Evolutionary conservation across 2,113 vertebrate species (phyloP), one percentile per base, ranked within the genome.

Genomic region (Podarcis cretensis): DNA sequence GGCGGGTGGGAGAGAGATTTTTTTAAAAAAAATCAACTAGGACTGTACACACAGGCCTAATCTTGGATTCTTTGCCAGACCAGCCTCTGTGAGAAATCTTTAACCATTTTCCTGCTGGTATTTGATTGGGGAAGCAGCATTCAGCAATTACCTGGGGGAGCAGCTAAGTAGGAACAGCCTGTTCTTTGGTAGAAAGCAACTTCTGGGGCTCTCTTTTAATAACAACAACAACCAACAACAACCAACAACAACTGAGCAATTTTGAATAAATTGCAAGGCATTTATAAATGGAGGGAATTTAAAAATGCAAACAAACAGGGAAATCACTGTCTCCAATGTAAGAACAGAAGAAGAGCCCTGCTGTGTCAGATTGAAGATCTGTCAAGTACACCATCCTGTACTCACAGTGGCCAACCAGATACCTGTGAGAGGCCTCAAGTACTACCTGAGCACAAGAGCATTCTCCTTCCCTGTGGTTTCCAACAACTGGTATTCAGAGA

Each of bases 1-100:
- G 84, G 63, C 2, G 77, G 6, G 43, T 6, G 43, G 43, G 43
- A 6, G 40, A 43, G 40, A 43, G 43, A 43, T 7, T 48, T 48
- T 48, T 37, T 37, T 37, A 37, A 10, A 63, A 63, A 20, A 75
- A 65, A 27, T 14, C 3, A 73, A 88, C 4, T 48, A 25, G 23
- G 21, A 6, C 18, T 76, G 43, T 59, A 37, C 69, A 69, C 43
- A 57, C 74, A 54, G 23, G 21, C n/a, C 63, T 83, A 6, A 69
- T 80, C 80, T 68, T 20, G 68, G 35, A 18, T 91, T 93, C 66
- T 84, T 69, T 80, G 66, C 66, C 43, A 73, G 66, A 80, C 57
- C 76, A 87, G n/a, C 14, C 77, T 87, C 86, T 18, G n/a, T 81
- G 77, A 81, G 66, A 73, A 87, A 81, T 73, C 9, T 71, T 87